Percentiles rank a stretch among this genome's conserved stretches.
phyloP scores from a whole-genome alignment of 2,797 vertebrate genomes.

The Oreortyx pictus region DNA sequence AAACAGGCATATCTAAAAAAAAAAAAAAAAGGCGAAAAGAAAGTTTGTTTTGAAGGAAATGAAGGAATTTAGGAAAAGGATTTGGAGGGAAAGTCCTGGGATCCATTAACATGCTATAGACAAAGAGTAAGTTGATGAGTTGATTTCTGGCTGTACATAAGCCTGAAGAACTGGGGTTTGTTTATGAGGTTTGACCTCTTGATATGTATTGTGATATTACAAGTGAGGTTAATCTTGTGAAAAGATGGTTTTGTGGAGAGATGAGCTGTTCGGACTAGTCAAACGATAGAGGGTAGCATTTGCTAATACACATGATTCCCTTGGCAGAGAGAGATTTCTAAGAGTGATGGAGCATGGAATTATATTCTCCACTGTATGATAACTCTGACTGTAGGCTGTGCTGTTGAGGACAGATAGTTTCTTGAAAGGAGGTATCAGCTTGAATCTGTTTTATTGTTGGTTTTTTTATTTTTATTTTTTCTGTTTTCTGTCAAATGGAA shows the following conservation, averaged over 20 bases:
- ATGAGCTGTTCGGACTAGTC: neutral
- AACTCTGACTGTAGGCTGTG: neutral
- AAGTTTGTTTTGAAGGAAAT: neutral
- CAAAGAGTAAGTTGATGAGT: neutral
- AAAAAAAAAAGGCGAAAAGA: neutral
- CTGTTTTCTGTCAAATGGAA: neutral
- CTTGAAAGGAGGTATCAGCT: neutral
- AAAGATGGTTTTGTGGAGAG: neutral
- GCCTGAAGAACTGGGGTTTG: too few relatives aligned
- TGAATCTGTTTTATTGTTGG: neutral
- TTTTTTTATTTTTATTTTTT: neutral
- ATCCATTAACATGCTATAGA: neutral
- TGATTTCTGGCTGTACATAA: neutral
- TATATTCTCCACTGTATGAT: neutral
- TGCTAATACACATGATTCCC: neutral
- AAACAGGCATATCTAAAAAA: neutral
- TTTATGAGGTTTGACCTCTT: neutral
- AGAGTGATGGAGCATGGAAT: neutral
- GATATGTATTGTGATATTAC: neutral
- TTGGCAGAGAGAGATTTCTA: neutral
- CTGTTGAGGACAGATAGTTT: neutral
- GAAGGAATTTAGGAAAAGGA: neutral
- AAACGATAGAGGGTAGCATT: slow-evolving; percentile 63
- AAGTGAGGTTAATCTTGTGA: neutral
- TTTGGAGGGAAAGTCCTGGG: neutral